These are phyloP conservation scores for Rhincodon typus DNA, from an alignment of 2,797 vertebrate species.

Conservation along the genomic window DNA sequence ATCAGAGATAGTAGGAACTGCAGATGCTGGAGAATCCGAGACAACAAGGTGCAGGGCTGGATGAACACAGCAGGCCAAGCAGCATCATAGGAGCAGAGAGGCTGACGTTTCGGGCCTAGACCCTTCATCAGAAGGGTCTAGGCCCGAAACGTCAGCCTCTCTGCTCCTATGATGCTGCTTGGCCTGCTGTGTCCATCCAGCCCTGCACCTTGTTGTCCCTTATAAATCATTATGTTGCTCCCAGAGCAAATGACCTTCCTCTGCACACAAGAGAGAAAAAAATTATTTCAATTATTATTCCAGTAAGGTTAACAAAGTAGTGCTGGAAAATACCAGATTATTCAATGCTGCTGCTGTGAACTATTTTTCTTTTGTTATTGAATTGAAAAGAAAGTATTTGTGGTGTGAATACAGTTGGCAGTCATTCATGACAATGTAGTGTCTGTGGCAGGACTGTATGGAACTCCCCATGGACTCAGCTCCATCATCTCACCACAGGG, in stretches of 20 bases:
- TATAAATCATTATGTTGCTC: conserved; percentile 15
- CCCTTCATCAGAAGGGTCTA: no score
- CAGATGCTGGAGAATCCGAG: no score
- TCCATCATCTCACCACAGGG: neutral
- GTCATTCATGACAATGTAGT: neutral
- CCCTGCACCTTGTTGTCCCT: no score
- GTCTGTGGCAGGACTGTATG: neutral
- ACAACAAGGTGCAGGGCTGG: no score
- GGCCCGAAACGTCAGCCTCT: no score
- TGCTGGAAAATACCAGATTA: neutral
- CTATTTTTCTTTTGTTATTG: neutral
- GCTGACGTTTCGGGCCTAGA: no score
- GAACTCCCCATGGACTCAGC: neutral
- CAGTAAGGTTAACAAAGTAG: neutral
- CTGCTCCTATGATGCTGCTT: no score
- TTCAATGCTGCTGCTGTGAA: neutral
- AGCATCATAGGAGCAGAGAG: no score
- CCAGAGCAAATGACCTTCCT: neutral
- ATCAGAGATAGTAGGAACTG: no score
- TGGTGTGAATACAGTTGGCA: neutral
- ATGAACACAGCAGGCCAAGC: no score
- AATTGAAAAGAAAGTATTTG: neutral
- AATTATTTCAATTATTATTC: conserved; percentile 5
- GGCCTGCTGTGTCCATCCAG: no score
- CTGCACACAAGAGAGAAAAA: neutral